Evolutionary conservation across 2,797 vertebrate species (phyloP), one percentile per base, ranked within the genome.

Genomic region (Sebastes steindachneri): DNA sequence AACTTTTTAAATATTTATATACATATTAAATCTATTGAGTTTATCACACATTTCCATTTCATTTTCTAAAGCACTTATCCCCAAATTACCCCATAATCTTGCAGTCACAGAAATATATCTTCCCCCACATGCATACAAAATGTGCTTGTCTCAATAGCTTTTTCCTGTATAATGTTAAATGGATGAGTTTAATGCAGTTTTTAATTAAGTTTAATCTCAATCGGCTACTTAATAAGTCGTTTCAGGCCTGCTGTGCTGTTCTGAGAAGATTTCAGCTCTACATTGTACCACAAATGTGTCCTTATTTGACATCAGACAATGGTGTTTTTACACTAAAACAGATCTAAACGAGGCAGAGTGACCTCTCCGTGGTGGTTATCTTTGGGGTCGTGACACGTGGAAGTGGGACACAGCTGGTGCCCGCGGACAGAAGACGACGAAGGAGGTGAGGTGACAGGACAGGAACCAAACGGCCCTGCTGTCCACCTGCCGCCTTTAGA

Each of bases 391-490:
- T 26, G 91, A 88, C 88, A 74, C 48, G 58, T 80, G 83, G 80
- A 85, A 80, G 77, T 33, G 81, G 84, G 82, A 86, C 92, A 85
- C 94, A 95, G 94, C 95, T 95, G 93, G 92, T 69, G 89, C 57
- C 77, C 83, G 67, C 31, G 41, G 67, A 57, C 80, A 80, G 82
- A 41, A 3, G 37, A 93, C 86, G 81, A 93, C 86, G 76, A 87
- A 57, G 72, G 77, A 79, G 84, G 15, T 51, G 69, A 77, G 45
- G 26, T 78, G 75, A 89, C 26, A 33, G 79, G 65, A 77, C 74
- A 81, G 83, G 73, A 41, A 84, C 86, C 77, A 62, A 76, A 79
- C 6, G 15, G 75, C 79, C 68, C 83, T 82, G 87, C 74, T 81
- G 83, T 91, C 93, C 93, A 94, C 94, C 93, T 94, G 93, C 92